Conservation (phyloP, 1,140 invertebrate species). For the Rhysida immarginata region DNA sequence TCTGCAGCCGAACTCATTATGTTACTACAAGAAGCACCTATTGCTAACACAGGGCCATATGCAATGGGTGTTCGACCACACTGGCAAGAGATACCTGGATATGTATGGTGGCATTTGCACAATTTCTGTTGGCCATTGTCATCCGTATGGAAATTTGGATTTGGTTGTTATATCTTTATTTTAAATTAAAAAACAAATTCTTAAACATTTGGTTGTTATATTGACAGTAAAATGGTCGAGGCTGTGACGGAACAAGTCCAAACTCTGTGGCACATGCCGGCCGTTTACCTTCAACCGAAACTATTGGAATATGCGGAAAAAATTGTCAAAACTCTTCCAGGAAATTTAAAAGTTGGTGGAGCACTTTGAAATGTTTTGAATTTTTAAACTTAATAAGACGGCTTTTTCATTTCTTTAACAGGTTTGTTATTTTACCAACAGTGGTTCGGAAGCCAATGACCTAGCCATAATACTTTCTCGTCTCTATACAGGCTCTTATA, state of each 20-base stretch:
- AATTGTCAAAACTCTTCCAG: constrained; percentile 63
- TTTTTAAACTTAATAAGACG: background rate
- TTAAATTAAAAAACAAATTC: too few species aligned
- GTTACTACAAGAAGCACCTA: constrained; percentile 68
- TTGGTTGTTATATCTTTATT: too few species aligned
- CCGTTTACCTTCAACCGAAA: constrained; percentile 74
- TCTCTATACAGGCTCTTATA: constrained; percentile 65
- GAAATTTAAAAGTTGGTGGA: constrained; percentile 46
- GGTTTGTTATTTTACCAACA: constrained; percentile 89
- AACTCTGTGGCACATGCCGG: constrained; percentile 78
- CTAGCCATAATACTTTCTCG: constrained; percentile 74
- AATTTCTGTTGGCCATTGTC: constrained; percentile 92
- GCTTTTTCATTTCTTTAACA: constrained; percentile 31
- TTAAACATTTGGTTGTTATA: constrained; percentile 6
- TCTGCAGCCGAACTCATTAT: constrained; percentile 51
- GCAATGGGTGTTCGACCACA: constrained; percentile 84
- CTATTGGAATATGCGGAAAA: constrained; percentile 81
- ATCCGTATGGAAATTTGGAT: too few species aligned
- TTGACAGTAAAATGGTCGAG: constrained; percentile 51
- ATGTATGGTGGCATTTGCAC: constrained; percentile 93
- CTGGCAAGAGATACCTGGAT: constrained; percentile 76
- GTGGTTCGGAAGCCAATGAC: constrained; percentile 94
- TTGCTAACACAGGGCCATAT: constrained; percentile 69
- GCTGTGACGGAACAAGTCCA: constrained; percentile 61
- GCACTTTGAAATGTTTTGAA: background rate